phyloP scores from a whole-genome alignment of 2,113 vertebrate genomes.

The Salvator merianae region DNA sequence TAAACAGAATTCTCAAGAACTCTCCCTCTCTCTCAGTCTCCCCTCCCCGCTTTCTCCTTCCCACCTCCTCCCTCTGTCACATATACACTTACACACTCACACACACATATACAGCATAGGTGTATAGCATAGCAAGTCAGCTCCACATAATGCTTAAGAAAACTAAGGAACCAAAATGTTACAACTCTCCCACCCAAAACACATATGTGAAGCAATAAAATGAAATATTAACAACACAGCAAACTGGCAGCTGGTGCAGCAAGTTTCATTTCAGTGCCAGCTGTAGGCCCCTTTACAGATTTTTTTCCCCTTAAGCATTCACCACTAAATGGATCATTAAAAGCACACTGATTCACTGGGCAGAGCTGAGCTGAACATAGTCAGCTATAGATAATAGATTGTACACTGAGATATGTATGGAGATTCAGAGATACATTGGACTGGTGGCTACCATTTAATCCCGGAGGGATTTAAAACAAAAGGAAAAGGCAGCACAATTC shows the following conservation, averaged over 20 bases:
- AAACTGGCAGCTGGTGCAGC: constrained; percentile 60
- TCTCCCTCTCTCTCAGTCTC: no score
- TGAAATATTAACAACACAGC: constrained; percentile 65
- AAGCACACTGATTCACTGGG: constrained; percentile 50
- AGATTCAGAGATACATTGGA: constrained; percentile 28
- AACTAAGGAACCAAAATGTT: constrained; percentile 62
- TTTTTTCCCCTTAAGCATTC: constrained; percentile 58
- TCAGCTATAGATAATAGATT: constrained; percentile 33
- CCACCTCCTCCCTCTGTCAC: no score
- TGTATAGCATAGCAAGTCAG: constrained; percentile 21
- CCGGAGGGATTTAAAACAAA: neutral
- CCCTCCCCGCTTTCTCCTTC: no score
- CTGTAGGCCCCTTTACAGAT: constrained; percentile 51
- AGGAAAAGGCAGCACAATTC: neutral
- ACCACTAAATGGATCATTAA: constrained; percentile 52
- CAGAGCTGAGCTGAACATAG: constrained; percentile 25
- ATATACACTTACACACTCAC: no score
- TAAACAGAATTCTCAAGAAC: constrained; percentile 36
- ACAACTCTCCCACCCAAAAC: constrained; percentile 61
- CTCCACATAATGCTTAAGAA: constrained; percentile 48
- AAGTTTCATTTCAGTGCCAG: constrained; percentile 49
- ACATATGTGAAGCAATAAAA: constrained; percentile 69
- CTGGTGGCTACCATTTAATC: constrained; percentile 15
- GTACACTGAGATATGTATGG: no score
- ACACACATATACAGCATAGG: constrained; percentile 12